These are phyloP conservation scores for Gopherus flavomarginatus DNA, from an alignment of 2,113 vertebrate species.

Conservation along the genomic window DNA sequence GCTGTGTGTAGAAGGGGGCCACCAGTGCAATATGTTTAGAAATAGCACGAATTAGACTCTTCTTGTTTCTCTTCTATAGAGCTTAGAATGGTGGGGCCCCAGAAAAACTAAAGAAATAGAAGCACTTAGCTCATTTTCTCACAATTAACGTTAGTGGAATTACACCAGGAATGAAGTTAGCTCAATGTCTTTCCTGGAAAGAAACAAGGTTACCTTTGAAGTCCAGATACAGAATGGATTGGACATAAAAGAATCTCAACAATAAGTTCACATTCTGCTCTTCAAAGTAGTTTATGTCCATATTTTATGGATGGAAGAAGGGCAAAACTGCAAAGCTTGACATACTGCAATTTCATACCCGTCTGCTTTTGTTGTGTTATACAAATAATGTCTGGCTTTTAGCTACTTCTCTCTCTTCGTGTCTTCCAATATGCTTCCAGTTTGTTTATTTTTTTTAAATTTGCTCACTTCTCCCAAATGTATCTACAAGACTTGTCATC, in stretches of 20 bases:
- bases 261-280: neutral
- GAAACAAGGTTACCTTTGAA: neutral
- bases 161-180: neutral
- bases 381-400: neutral
- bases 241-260: neutral
- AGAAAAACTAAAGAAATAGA: neutral
- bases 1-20: neutral
- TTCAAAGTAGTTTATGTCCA: rapidly evolving
- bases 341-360: neutral
- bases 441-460: neutral
- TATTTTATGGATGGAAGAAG: neutral
- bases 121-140: neutral
- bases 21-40: rapidly evolving
- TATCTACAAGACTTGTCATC: neutral
- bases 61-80: neutral
- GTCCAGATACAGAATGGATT: neutral
- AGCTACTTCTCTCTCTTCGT: neutral
- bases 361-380: neutral
- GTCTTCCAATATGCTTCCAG: neutral
- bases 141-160: neutral
- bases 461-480: neutral
- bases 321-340: neutral
- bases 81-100: neutral
- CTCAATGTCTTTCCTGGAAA: neutral
- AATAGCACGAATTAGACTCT: neutral